Percentiles rank a stretch among this genome's conserved stretches.
Conservation (phyloP, 1,140 invertebrate species). For the Drosophila ambigua region DNA sequence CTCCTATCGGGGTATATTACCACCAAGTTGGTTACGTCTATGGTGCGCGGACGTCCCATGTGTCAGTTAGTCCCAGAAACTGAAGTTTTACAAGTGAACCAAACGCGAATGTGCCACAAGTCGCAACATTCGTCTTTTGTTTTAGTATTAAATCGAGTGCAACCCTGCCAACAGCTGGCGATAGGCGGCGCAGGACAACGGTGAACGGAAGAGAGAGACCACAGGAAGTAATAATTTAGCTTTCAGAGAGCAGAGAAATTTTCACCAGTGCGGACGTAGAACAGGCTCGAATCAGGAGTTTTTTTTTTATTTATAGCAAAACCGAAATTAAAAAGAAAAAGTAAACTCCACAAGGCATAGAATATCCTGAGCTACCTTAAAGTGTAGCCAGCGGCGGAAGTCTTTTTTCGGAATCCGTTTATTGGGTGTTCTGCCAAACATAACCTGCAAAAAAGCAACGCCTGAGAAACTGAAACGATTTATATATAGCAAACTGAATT, state of each 20-base stretch:
- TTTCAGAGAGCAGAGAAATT: slow-evolving; percentile 69
- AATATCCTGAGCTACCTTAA: slow-evolving; percentile 14
- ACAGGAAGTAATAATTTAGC: slow-evolving; percentile 15
- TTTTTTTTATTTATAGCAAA: slow-evolving; percentile 49
- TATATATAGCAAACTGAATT: slow-evolving; percentile 12
- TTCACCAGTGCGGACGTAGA: slow-evolving; percentile 65
- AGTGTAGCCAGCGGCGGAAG: not conserved
- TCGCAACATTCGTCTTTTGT: too few relatives aligned
- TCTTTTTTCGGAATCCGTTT: too few relatives aligned
- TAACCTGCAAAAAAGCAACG: slow-evolving; percentile 42
- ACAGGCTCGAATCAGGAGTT: slow-evolving; percentile 32
- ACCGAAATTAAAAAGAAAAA: slow-evolving; percentile 1
- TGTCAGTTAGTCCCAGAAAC: too few relatives aligned
- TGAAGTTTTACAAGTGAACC: slow-evolving; percentile 1
- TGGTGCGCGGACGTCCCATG: slow-evolving; percentile 6
- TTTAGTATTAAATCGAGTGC: slow-evolving; percentile 4
- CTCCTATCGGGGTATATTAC: too few relatives aligned
- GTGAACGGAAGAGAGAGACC: slow-evolving; percentile 6
- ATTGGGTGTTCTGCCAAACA: slow-evolving; percentile 11
- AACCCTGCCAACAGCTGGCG: slow-evolving; percentile 61
- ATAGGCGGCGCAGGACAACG: slow-evolving; percentile 56
- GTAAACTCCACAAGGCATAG: too few relatives aligned
- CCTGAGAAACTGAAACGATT: slow-evolving; percentile 10
- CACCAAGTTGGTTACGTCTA: slow-evolving; percentile 5
- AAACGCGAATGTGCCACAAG: not conserved